phyloP scores from a whole-genome alignment of 2,113 vertebrate species.

The Empidonax alnorum region DNA sequence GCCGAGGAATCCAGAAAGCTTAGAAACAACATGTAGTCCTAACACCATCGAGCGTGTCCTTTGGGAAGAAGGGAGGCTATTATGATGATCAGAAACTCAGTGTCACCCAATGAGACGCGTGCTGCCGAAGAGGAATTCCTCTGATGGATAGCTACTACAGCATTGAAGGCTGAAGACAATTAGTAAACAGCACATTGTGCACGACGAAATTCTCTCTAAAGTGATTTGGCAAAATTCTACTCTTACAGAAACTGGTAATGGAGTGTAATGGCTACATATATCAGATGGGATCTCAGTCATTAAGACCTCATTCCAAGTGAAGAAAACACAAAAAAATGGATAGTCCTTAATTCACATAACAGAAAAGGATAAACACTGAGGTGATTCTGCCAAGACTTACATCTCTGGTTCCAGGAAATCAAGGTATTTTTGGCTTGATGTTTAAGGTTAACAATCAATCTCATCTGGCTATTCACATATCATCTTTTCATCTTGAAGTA shows the following conservation, averaged over 20 bases:
- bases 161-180: not conserved
- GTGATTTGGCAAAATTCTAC: constrained; percentile 31
- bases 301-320: constrained; percentile 19
- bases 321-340: constrained; percentile 32
- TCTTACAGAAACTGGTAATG: constrained; percentile 13
- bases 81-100: not conserved
- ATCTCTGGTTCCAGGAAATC: constrained; percentile 55
- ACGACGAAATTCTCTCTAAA: not conserved
- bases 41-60: not conserved
- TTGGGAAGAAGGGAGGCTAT: not conserved
- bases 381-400: constrained; percentile 42
- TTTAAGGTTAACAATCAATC: constrained; percentile 7
- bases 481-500: constrained; percentile 21
- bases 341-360: constrained; percentile 20
- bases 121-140: not conserved
- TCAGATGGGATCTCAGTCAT: constrained; percentile 29
- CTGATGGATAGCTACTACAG: not conserved
- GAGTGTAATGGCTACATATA: constrained; percentile 40
- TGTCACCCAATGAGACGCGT: not conserved
- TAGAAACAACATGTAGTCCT: not conserved
- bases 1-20: not conserved
- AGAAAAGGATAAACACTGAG: constrained; percentile 38
- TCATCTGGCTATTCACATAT: not conserved
- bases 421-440: constrained; percentile 31
- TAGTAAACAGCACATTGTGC: not conserved